Evolutionary conservation across 2,113 vertebrate genomes (phyloP).

Genomic region (Chloebia gouldiae): DNA sequence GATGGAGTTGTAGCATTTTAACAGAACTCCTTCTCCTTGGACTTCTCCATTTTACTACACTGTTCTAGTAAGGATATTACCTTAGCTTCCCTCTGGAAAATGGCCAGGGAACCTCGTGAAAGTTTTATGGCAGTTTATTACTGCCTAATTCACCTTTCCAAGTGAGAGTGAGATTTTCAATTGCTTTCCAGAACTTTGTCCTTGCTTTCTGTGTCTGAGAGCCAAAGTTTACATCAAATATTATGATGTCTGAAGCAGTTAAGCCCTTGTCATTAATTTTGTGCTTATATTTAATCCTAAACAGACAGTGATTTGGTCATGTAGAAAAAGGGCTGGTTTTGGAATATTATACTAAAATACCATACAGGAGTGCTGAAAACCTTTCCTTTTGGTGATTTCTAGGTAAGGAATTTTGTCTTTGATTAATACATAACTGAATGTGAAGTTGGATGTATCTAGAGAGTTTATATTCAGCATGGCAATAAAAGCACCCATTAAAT

Average conservation of each 20-base stretch:
- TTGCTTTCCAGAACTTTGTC: background rate
- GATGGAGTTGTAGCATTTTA: background rate
- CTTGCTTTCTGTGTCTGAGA: background rate
- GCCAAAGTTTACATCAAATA: background rate
- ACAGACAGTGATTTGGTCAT: background rate
- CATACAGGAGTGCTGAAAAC: background rate
- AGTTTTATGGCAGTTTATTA: background rate
- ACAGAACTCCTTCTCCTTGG: background rate
- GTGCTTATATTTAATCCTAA: background rate
- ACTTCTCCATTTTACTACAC: background rate
- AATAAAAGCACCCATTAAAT: background rate
- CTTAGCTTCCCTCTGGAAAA: background rate
- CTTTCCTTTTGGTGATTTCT: background rate
- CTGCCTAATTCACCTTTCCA: slow-evolving; percentile 1
- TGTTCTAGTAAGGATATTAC: background rate
- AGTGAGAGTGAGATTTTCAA: background rate
- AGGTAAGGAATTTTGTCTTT: background rate
- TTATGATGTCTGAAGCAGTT: background rate
- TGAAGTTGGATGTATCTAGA: background rate
- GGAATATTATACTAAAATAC: background rate
- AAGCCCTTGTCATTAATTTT: background rate
- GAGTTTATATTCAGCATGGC: background rate
- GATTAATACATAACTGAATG: background rate
- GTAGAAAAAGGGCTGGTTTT: background rate
- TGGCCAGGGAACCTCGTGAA: background rate